Percentiles rank a stretch among this genome's conserved stretches.
These are phyloP conservation scores for Fragariocoptes setiger DNA, from an alignment of 1,140 invertebrate species.

Conservation along the genomic window DNA sequence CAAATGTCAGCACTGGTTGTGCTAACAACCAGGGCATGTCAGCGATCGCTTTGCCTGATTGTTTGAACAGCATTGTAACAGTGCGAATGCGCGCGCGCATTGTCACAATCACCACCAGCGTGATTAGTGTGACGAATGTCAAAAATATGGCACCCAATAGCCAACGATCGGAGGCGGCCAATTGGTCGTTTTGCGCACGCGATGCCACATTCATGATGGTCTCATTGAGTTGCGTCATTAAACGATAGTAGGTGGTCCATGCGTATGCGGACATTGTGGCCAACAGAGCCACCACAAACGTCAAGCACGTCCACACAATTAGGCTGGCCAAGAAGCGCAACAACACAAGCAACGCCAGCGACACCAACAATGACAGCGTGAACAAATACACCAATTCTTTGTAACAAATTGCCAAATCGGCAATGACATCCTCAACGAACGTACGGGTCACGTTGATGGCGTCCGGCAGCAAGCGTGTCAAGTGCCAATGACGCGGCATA, in stretches of 20 bases:
- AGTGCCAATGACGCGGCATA: conserved; percentile 17
- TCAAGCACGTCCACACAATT: conserved; percentile 32
- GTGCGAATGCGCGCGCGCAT: background rate
- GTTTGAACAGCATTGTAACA: conserved; percentile 22
- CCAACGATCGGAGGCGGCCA: background rate
- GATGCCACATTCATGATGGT: background rate
- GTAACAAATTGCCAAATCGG: conserved; percentile 8
- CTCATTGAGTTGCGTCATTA: background rate
- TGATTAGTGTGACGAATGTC: background rate
- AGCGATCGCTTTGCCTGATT: conserved; percentile 36
- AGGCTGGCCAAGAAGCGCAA: conserved; percentile 18
- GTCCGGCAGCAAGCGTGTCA: conserved; percentile 1
- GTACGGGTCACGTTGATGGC: conserved; percentile 2
- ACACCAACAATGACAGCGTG: conserved; percentile 16
- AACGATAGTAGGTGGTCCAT: conserved; percentile 23
- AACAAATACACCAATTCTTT: conserved; percentile 6
- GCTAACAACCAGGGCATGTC: conserved; percentile 35
- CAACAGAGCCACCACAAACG: conserved; percentile 24
- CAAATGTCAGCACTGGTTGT: conserved; percentile 38
- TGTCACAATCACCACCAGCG: background rate
- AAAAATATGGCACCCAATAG: background rate
- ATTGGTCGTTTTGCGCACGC: background rate
- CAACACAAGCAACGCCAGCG: conserved; percentile 18
- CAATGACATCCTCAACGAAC: conserved; percentile 5
- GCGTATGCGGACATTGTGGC: conserved; percentile 27